Base-by-base conservation (phyloP, 2,888 invertebrate genomes). In the Chouioia cunea region DNA sequence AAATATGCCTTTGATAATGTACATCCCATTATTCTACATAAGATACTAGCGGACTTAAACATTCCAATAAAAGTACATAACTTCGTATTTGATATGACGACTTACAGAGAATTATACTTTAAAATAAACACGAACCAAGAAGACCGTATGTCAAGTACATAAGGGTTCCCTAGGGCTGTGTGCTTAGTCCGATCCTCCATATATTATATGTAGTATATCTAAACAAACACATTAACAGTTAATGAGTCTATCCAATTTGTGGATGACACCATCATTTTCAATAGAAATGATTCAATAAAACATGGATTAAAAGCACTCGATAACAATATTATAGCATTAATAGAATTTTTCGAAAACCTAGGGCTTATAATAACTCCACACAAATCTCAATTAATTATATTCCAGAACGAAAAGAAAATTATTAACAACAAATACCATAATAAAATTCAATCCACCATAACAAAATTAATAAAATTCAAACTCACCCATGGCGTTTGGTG, bases 1-100 rank as follows among this genome's bases (percentile, higher is more conserved):
- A 66, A 53, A 57, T 23, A 43, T 1, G 58, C 65, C 2, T 65
- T 65, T 23, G 65, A 65, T 43, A 18, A 65, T 14, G 65, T 65
- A 8, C 14, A 50, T 15, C 58, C 58, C 2, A 22, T 6, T 2
- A 57, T 50, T 1, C 16, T 65, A 2, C 14, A 65, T 15, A 43
- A 52, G 1, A 50, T 57, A 0, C 50, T 58, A 2, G 18, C 0
- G 15, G 36, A 65, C 4, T 14, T 57, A 16, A 57, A 57, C 1
- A 50, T 65, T 1, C 58, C 65, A 4, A 4, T 14, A 2, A 65
- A 65, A 57, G 50, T 27, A 2, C 57, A 50, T 14, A 47, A 27
- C 1, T 58, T 66, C 20, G 52, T 66, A n/a, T 23, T 4, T 16
- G 52, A 58, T 1, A 14, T 66, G 2, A 52, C 58, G 0, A 58